Conservation (phyloP, 92 coral and sea anemone species). For the Parazoanthus swiftii region DNA sequence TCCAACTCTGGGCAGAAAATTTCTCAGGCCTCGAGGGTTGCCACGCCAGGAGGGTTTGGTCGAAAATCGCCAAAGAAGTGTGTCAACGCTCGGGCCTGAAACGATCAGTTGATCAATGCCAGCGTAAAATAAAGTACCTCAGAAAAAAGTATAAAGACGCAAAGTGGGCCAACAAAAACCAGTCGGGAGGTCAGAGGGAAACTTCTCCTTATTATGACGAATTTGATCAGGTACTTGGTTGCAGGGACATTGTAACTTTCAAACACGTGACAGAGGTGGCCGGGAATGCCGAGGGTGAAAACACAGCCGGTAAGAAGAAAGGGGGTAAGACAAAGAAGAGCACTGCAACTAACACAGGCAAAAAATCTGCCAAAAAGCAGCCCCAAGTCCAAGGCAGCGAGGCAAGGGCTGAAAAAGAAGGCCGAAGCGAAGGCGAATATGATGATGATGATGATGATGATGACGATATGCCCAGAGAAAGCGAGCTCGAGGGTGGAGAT, state of each 20-base stretch:
- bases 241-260: constrained; percentile 48
- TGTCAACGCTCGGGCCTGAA: constrained; percentile 29
- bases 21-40: constrained; percentile 12
- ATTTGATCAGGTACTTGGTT: constrained; percentile 37
- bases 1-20: constrained; percentile 21
- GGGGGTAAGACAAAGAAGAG: not conserved
- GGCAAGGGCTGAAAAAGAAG: constrained; percentile 14
- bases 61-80: constrained; percentile 28
- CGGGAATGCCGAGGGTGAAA: constrained; percentile 39
- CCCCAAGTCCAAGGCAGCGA: not conserved
- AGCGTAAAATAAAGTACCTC: constrained; percentile 31
- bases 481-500: constrained; percentile 11
- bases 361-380: constrained; percentile 4
- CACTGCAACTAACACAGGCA: not conserved
- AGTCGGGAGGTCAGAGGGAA: constrained; percentile 29
- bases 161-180: constrained; percentile 30
- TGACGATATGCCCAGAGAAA: constrained; percentile 19
- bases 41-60: constrained; percentile 19
- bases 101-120: constrained; percentile 28
- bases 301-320: constrained; percentile 30
- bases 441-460: constrained; percentile 3
- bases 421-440: not conserved
- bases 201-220: constrained; percentile 24
- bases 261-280: constrained; percentile 45
- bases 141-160: constrained; percentile 30